Evolutionary conservation across 1,140 invertebrate species (phyloP), one percentile per base, ranked within the genome.

Genomic region (Achroia grisella): DNA sequence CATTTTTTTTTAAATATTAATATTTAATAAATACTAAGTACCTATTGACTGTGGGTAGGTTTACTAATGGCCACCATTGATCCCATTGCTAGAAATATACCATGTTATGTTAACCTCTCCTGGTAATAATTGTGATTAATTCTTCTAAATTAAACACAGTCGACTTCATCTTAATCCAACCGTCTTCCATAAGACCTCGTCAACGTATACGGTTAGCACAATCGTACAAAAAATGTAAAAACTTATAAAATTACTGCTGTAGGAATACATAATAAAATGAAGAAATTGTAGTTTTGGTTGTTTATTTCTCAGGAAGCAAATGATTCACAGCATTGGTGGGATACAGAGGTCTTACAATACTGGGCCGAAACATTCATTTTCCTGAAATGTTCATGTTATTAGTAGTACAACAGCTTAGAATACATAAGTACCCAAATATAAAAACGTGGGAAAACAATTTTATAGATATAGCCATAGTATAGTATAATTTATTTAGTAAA

Each of bases 221-320:
- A n/a, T n/a, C n/a, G n/a, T n/a, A n/a, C n/a, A n/a, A n/a, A n/a
- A n/a, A n/a, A n/a, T n/a, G n/a, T n/a, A n/a, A n/a, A n/a, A n/a
- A n/a, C n/a, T n/a, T n/a, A n/a, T n/a, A n/a, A n/a, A 17, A 10
- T 29, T 1, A 8, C 15, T 11, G 10, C 10, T 31, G n/a, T 14
- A 39, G 10, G 8, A 14, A 5, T 28, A 43, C 33, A 4, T 44
- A 58, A 52, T 50, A 10, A 34, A 60, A 59, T 47, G 63, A 66
- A 66, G 63, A 65, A 53, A 44, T 49, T 35, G 46, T 62, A 71
- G 63, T 81, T 81, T 78, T 76, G 75, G 66, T 74, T 74, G 68
- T 85, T 85, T 85, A 85, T 80, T 85, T 77, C 51, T 77, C 81
- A 82, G 75, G 78, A 85, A 85, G 80, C 78, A 79, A 85, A 85